These are phyloP conservation scores for Battus philenor DNA, from an alignment of 1,140 invertebrate genomes.

Conservation along the genomic window DNA sequence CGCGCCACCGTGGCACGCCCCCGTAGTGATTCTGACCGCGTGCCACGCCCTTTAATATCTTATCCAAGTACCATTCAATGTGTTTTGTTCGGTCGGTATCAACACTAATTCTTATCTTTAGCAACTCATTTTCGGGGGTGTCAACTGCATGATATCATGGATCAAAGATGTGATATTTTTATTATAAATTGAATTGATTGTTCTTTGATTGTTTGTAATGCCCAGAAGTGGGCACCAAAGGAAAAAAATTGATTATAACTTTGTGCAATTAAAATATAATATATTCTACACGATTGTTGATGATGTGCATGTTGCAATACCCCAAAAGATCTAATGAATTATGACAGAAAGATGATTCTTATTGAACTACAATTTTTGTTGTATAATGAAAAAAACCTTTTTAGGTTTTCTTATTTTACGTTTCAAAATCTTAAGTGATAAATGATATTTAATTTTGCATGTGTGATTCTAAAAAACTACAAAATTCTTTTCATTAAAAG, in stretches of 20 bases:
- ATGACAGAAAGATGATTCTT: too few relatives aligned
- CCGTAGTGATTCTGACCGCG: constrained; percentile 50
- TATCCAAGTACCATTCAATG: constrained; percentile 43
- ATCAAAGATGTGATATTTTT: constrained; percentile 70
- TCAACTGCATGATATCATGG: constrained; percentile 63
- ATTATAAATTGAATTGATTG: constrained; percentile 51
- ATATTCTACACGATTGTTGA: constrained; percentile 19
- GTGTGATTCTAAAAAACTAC: too few relatives aligned
- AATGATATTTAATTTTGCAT: too few relatives aligned
- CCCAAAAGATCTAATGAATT: too few relatives aligned
- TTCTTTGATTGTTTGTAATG: constrained; percentile 37
- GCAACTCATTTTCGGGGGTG: constrained; percentile 29
- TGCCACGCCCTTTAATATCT: constrained; percentile 39
- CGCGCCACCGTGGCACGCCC: constrained; percentile 20
- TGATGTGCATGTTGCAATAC: constrained; percentile 55
- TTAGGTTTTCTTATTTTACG: too few relatives aligned
- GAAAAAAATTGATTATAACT: constrained; percentile 19
- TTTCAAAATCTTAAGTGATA: too few relatives aligned
- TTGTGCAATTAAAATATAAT: constrained; percentile 29
- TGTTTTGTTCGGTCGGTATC: constrained; percentile 26
- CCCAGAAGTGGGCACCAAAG: constrained; percentile 15
- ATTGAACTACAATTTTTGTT: too few relatives aligned
- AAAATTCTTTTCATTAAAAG: too few relatives aligned
- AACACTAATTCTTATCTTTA: constrained; percentile 10
- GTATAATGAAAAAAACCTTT: too few relatives aligned